phyloP scores from a whole-genome alignment of 1,140 invertebrate species.

The Neodiprion lecontei region DNA sequence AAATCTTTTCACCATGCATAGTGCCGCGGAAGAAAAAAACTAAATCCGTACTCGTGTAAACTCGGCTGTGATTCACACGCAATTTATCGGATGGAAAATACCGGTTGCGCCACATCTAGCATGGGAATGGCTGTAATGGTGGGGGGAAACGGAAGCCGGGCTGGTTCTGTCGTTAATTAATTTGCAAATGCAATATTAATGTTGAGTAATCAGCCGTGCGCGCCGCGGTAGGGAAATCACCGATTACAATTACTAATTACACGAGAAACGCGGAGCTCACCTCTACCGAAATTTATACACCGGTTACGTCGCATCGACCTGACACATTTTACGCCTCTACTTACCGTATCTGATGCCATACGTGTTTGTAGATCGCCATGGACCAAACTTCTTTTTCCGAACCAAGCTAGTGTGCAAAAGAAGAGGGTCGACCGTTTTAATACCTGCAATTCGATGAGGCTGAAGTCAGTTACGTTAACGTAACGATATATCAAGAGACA shows the following conservation, averaged over 20 bases:
- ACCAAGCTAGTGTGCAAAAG: background rate
- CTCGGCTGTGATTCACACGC: too few relatives aligned
- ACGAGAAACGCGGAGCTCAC: conserved; percentile 24
- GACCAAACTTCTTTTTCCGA: conserved; percentile 5
- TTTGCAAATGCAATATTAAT: conserved; percentile 56
- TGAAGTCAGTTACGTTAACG: too few relatives aligned
- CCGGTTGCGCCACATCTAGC: too few relatives aligned
- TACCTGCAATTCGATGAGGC: too few relatives aligned
- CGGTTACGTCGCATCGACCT: background rate
- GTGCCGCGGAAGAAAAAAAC: too few relatives aligned
- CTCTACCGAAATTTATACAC: conserved; percentile 9
- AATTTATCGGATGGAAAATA: too few relatives aligned
- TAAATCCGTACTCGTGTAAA: too few relatives aligned
- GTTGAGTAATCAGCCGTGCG: conserved; percentile 54
- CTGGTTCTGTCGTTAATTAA: conserved; percentile 54
- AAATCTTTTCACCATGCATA: too few relatives aligned
- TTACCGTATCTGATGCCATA: conserved; percentile 13
- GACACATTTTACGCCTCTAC: conserved; percentile 2
- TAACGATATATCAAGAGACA: too few relatives aligned
- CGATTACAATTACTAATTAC: conserved; percentile 54
- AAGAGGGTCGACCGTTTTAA: too few relatives aligned
- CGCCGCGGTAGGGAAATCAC: conserved; percentile 38
- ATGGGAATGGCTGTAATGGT: too few relatives aligned
- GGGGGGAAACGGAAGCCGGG: conserved; percentile 8
- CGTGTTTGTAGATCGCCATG: conserved; percentile 21